Percentiles rank a stretch among this genome's conserved stretches.
Evolutionary conservation across 2,113 vertebrate species (phyloP).

Genomic region (Malurus alboscapulatus): DNA sequence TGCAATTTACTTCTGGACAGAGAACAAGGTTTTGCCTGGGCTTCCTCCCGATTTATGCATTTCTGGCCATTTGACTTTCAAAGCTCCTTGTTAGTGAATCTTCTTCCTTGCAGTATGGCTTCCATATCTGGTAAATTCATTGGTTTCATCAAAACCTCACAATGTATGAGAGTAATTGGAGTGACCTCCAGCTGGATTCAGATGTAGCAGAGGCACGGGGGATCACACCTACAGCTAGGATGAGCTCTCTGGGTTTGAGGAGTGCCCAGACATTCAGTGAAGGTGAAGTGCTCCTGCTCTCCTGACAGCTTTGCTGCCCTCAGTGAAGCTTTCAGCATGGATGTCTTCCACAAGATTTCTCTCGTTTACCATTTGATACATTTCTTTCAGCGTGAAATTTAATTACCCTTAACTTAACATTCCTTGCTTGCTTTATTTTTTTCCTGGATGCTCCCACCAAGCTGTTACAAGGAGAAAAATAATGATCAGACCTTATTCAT

Average conservation of each 20-base stretch:
- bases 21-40: not conserved
- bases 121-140: not conserved
- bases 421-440: not conserved
- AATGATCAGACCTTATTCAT: not conserved
- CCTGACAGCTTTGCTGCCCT: not conserved
- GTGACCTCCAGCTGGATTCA: not conserved
- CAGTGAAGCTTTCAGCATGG: not conserved
- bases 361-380: not conserved
- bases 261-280: not conserved
- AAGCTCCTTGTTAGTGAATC: not conserved
- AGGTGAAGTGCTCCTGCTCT: not conserved
- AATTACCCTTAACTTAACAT: conserved; percentile 16
- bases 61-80: not conserved
- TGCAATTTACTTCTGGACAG: not conserved
- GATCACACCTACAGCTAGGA: not conserved
- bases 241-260: not conserved
- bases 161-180: not conserved
- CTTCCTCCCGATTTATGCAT: not conserved
- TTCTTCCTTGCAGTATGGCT: not conserved
- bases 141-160: not conserved
- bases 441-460: conserved; percentile 5
- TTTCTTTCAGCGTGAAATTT: not conserved
- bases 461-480: conserved; percentile 34
- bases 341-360: not conserved
- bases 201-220: too few species aligned